Percentiles rank a stretch among this genome's conserved stretches.
phyloP scores from a whole-genome alignment of 2,888 invertebrate species.

The Synanthedon tipuliformis region DNA sequence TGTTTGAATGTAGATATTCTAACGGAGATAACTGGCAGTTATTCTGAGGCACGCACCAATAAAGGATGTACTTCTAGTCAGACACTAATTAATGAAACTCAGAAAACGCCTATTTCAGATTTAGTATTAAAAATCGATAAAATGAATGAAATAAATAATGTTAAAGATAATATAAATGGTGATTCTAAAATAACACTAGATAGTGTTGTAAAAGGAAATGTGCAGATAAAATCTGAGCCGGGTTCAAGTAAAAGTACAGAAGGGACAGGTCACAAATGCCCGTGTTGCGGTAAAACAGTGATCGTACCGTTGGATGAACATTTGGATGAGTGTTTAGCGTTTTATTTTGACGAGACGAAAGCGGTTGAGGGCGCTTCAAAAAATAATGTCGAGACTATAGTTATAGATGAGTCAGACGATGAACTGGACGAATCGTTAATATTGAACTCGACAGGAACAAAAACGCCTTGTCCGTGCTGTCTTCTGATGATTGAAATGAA shows the following conservation, averaged over 20 bases:
- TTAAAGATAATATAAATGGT: slow-evolving; percentile 5
- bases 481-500: slow-evolving; percentile 56
- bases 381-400: slow-evolving; percentile 24
- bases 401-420: slow-evolving; percentile 33
- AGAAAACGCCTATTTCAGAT: background rate
- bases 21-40: slow-evolving; percentile 2
- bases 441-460: slow-evolving; percentile 55
- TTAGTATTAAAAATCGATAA: background rate
- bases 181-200: slow-evolving; percentile 11
- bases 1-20: slow-evolving; percentile 53
- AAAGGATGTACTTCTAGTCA: background rate
- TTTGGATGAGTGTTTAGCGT: slow-evolving; percentile 61
- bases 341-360: slow-evolving; percentile 54
- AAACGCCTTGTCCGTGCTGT: slow-evolving; percentile 73
- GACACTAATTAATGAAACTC: background rate
- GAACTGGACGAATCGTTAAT: slow-evolving; percentile 41
- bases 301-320: slow-evolving; percentile 46
- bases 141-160: background rate
- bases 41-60: background rate
- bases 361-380: slow-evolving; percentile 34
- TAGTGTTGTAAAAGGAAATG: slow-evolving; percentile 9
- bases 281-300: slow-evolving; percentile 47
- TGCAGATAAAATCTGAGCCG: slow-evolving; percentile 20
- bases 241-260: slow-evolving; percentile 14
- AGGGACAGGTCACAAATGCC: slow-evolving; percentile 33